Base-by-base conservation (phyloP, 2,888 invertebrate species). In the Drosophila picticornis region DNA sequence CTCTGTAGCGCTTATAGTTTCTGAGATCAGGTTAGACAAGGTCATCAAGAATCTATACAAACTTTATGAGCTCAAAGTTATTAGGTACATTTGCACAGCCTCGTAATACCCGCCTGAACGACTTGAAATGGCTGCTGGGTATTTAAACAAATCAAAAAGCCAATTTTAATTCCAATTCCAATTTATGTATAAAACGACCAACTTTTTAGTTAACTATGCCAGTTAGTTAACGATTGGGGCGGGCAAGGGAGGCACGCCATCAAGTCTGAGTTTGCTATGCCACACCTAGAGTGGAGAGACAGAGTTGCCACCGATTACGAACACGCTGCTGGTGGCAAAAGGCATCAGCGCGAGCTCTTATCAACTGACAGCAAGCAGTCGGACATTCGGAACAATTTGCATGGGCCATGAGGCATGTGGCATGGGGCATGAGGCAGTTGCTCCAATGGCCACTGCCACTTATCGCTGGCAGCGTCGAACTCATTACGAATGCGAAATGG, bases 401-500 rank as follows among this genome's bases (percentile, higher is more conserved):
- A 74, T 77, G 72, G 62, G 52, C n/a, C 38, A 29, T 56, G 56
- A 10, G 25, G 34, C 53, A n/a, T 31, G 31, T 19, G 51, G 27
- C 27, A 50, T 36, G 36, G 16, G 36, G 29, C 10, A 55, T 57
- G 51, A 19, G 40, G 11, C 63, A 70, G 72, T 71, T 63, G 71
- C 62, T 29, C 57, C 55, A 31, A 16, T 43, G 43, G 40, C 51
- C 10, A 31, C 52, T 46, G 22, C 68, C 75, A 72, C 72, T 78
- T 78, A 79, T 78, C 79, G 79, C 75, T 51, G 67, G 76, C 76
- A 67, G 59, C 53, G 13, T 59, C 36, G 53, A 66, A 63, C 58
- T 85, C 88, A 85, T 85, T 85, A 87, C 88, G 84, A 84, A 84
- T 85, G 84, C 84, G 59, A 77, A 80, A 43, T 60, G 48, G 62